These are phyloP conservation scores for human (Homo sapiens) DNA, from an alignment of 2,113 vertebrate species.

Conservation along the genomic window GRCh38 chr4:157948501-157949000, in stretches of 20 bases:
- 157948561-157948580: background rate
- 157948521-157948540: conserved; percentile 1
- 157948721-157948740: background rate
- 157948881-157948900: background rate
- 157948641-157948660: background rate
- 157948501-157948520: background rate
- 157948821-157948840: background rate
- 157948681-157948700: background rate
- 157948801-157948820: background rate
- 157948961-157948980: background rate
- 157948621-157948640: background rate
- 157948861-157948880: conserved; percentile 3
- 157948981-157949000: background rate
- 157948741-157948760: background rate
- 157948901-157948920: background rate
- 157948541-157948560: background rate
- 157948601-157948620: background rate
- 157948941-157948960: background rate
- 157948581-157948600: background rate
- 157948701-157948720: background rate
- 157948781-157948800: background rate
- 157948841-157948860: background rate
- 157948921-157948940: background rate
- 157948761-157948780: background rate
- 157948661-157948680: background rate